phyloP scores from a whole-genome alignment of 64 coral and sea anemone genomes.

The Trachythela sp. region DNA sequence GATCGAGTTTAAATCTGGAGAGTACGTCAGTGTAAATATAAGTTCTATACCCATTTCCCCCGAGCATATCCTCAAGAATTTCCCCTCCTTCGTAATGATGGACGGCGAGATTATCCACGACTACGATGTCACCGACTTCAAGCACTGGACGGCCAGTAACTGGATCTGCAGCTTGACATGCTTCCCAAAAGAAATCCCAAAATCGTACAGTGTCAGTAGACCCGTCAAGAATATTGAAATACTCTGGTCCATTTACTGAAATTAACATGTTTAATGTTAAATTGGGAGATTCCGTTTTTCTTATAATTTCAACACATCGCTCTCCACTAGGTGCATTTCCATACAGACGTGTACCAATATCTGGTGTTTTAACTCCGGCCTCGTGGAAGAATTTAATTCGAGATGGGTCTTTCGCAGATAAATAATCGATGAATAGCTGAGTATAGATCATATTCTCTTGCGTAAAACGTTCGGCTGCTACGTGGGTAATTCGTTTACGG shows the following conservation, averaged over 20 bases:
- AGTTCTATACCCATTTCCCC: conserved; percentile 31
- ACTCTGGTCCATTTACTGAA: conserved; percentile 15
- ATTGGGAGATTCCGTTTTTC: background rate
- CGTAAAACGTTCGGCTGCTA: too few species aligned
- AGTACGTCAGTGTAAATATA: conserved; percentile 21
- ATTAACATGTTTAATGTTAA: conserved; percentile 1
- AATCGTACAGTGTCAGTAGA: background rate
- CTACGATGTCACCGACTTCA: conserved; percentile 38
- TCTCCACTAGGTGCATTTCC: conserved; percentile 25
- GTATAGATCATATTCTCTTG: too few species aligned
- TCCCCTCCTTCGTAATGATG: conserved; percentile 25
- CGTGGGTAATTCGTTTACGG: background rate
- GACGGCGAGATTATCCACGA: conserved; percentile 30
- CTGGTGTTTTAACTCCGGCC: conserved; percentile 40
- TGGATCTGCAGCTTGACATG: background rate
- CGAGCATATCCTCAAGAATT: conserved; percentile 11
- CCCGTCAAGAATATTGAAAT: background rate
- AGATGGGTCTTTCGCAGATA: conserved; percentile 36
- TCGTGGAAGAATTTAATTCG: conserved; percentile 52
- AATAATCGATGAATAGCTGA: conserved; percentile 15
- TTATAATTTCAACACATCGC: background rate
- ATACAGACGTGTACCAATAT: conserved; percentile 34
- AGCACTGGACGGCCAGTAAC: background rate
- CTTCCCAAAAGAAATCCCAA: background rate
- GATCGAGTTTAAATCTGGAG: conserved; percentile 42